Percentiles rank a stretch among this genome's conserved stretches.
Evolutionary conservation across 2,113 vertebrate species (phyloP).

Genomic region (Pseudopodoces humilis): DNA sequence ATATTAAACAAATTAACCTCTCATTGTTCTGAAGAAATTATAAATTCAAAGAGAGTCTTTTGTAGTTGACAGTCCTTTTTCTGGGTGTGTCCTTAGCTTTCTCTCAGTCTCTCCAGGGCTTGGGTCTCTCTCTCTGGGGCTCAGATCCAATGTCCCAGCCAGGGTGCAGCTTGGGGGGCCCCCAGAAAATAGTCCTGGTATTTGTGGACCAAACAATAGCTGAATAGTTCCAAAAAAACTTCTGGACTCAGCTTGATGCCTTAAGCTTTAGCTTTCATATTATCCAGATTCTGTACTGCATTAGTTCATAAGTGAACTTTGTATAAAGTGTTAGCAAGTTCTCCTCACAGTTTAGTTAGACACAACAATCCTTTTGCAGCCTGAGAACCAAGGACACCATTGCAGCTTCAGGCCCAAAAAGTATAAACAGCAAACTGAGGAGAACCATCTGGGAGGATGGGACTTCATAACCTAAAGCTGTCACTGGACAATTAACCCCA

Average conservation of each 20-base stretch:
- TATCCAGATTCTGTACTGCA: neutral
- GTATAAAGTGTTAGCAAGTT: neutral
- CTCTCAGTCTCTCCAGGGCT: no score
- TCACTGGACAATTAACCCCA: neutral
- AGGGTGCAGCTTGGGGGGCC: neutral
- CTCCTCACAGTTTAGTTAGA: neutral
- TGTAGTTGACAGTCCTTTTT: no score
- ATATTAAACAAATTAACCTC: no score
- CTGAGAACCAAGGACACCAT: neutral
- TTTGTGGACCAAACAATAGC: neutral
- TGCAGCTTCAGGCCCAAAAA: neutral
- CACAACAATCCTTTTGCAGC: neutral
- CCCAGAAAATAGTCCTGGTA: neutral
- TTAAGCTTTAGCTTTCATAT: neutral
- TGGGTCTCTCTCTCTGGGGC: no score
- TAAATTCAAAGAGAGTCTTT: no score
- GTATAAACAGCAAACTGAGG: neutral
- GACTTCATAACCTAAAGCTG: neutral
- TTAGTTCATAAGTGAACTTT: neutral
- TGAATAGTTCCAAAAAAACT: neutral
- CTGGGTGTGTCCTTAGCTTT: neutral
- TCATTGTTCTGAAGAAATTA: neutral
- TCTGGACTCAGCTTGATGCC: neutral
- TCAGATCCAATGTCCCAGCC: neutral
- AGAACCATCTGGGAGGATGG: neutral